phyloP scores from a whole-genome alignment of 2,113 vertebrate genomes.

The Poeciliopsis retropinna region DNA sequence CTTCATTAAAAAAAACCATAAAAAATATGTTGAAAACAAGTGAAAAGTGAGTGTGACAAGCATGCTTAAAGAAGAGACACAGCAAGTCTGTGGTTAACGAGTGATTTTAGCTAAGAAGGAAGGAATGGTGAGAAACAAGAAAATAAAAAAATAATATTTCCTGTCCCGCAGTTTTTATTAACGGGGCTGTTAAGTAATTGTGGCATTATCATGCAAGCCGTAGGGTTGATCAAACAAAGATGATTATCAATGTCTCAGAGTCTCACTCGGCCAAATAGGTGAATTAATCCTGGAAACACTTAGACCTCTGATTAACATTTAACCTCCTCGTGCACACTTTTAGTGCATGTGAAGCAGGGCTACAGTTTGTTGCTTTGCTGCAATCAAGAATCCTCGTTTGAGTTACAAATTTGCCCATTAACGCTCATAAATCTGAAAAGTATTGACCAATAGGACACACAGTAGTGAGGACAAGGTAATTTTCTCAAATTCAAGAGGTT shows the following conservation, averaged over 20 bases:
- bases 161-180: constrained; percentile 78
- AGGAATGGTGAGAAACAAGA: constrained; percentile 56
- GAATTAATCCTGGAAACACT: constrained; percentile 68
- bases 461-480: background rate
- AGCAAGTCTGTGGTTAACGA: constrained; percentile 3
- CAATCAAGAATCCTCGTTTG: constrained; percentile 42
- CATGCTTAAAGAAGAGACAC: constrained; percentile 35
- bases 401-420: constrained; percentile 67
- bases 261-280: constrained; percentile 73
- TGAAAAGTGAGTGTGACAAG: background rate
- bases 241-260: constrained; percentile 77
- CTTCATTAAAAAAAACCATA: background rate
- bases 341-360: constrained; percentile 37
- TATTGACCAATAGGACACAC: background rate
- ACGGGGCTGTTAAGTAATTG: constrained; percentile 76
- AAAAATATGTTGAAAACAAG: background rate
- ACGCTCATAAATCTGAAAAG: constrained; percentile 11
- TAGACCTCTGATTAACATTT: constrained; percentile 81
- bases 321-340: constrained; percentile 63
- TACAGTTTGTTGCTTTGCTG: constrained; percentile 59
- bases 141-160: constrained; percentile 69
- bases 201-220: constrained; percentile 82
- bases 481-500: background rate
- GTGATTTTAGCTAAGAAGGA: constrained; percentile 13
- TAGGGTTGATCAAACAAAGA: constrained; percentile 74